These are phyloP conservation scores for Mastomys coucha DNA, from an alignment of 2,113 vertebrate species.

Conservation along the genomic window DNA sequence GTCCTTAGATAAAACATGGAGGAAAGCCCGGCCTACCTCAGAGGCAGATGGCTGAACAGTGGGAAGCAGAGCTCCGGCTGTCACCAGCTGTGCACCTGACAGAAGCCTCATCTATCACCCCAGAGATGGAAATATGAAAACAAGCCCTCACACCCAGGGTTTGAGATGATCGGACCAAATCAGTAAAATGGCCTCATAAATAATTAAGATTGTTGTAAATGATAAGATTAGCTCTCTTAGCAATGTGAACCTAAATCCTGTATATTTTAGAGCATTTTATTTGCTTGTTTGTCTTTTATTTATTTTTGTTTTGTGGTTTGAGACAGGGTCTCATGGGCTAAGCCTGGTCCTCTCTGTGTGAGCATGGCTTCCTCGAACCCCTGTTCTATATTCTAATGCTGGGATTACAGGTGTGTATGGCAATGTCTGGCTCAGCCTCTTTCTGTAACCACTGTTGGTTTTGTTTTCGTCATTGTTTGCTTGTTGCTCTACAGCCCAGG, in stretches of 20 bases:
- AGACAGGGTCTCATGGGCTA: neutral
- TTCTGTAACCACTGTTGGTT: neutral
- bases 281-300: neutral
- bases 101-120: neutral
- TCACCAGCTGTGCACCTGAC: neutral
- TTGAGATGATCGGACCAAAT: neutral
- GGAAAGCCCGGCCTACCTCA: neutral
- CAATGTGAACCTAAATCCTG: neutral
- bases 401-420: neutral
- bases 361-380: neutral
- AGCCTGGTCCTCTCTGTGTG: neutral
- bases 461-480: neutral
- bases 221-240: neutral
- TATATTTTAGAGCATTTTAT: neutral
- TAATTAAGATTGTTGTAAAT: neutral
- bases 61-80: neutral
- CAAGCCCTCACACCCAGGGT: neutral
- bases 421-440: neutral
- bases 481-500: neutral
- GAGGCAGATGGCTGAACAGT: slow-evolving; percentile 26
- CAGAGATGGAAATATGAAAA: neutral
- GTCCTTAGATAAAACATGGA: slow-evolving; percentile 21
- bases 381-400: neutral
- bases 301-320: neutral
- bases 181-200: neutral